Evolutionary conservation across 2,113 vertebrate species (phyloP).

Genomic region (Cinclus cinclus): DNA sequence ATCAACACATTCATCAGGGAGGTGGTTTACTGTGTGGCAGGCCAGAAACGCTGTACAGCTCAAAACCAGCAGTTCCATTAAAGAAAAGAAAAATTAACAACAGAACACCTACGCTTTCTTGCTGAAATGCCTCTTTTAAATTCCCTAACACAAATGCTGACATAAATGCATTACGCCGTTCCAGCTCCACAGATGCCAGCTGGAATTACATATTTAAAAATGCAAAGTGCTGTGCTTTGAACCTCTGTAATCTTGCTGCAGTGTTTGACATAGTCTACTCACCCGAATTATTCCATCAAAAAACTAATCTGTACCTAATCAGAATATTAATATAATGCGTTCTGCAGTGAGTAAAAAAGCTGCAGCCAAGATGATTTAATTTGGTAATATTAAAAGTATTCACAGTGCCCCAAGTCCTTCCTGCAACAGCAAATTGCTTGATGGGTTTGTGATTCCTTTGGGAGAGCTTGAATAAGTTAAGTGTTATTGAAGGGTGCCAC

Average conservation of each 20-base stretch:
- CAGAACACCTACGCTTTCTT: not conserved
- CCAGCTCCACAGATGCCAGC: constrained; percentile 32
- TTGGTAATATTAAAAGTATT: not conserved
- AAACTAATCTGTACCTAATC: constrained; percentile 23
- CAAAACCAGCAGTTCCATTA: not conserved
- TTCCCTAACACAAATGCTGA: constrained; percentile 19
- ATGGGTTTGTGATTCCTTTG: not conserved
- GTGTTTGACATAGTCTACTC: constrained; percentile 14
- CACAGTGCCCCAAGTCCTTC: not conserved
- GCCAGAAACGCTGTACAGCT: not conserved
- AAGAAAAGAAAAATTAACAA: not conserved
- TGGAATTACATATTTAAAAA: constrained; percentile 48
- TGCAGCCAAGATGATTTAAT: not conserved
- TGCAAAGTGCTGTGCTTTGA: constrained; percentile 53
- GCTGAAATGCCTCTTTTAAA: constrained; percentile 17
- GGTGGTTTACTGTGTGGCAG: not conserved
- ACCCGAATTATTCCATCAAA: constrained; percentile 19
- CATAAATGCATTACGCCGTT: not conserved
- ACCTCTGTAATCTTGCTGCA: constrained; percentile 29
- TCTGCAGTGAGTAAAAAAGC: not conserved
- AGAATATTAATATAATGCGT: not conserved
- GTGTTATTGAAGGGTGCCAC: not conserved
- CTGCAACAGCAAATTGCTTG: not conserved
- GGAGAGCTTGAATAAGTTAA: not conserved
- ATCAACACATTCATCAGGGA: not conserved